Percentiles rank a stretch among this genome's conserved stretches.
Evolutionary conservation across 2,113 vertebrate species (phyloP).

Genomic region (Melospiza georgiana): DNA sequence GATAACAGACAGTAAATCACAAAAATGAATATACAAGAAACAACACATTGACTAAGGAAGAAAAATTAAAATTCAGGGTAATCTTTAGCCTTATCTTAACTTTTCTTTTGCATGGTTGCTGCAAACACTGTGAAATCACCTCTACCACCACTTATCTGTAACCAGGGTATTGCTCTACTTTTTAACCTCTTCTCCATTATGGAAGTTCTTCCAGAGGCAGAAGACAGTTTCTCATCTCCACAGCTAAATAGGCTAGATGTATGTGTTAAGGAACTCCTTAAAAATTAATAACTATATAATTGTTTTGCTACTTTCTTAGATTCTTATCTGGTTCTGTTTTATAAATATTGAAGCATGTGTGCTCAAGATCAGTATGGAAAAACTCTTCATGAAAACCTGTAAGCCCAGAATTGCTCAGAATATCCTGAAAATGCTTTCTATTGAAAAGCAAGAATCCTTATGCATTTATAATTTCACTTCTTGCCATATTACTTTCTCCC

Average conservation of each 20-base stretch:
- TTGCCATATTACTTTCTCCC: neutral
- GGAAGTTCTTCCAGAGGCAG: neutral
- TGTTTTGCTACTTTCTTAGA: neutral
- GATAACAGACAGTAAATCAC: neutral
- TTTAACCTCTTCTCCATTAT: neutral
- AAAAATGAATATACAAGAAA: neutral
- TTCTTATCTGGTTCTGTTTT: neutral
- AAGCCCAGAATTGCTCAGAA: neutral
- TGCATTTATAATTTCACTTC: neutral
- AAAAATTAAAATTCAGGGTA: neutral
- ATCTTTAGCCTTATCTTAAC: neutral
- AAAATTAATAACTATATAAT: fast-evolving
- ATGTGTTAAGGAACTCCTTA: neutral
- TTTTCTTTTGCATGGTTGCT: neutral
- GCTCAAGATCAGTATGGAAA: neutral
- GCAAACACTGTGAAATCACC: neutral
- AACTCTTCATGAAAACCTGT: neutral
- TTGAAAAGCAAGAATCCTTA: neutral
- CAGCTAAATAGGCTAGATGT: neutral
- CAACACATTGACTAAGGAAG: neutral
- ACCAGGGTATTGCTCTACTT: neutral
- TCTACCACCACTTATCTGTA: neutral
- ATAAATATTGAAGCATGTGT: neutral
- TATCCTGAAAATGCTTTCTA: neutral
- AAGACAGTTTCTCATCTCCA: neutral